These are phyloP conservation scores for Cremastinae sp. DNA, from an alignment of 2,888 invertebrate species.

Conservation along the genomic window DNA sequence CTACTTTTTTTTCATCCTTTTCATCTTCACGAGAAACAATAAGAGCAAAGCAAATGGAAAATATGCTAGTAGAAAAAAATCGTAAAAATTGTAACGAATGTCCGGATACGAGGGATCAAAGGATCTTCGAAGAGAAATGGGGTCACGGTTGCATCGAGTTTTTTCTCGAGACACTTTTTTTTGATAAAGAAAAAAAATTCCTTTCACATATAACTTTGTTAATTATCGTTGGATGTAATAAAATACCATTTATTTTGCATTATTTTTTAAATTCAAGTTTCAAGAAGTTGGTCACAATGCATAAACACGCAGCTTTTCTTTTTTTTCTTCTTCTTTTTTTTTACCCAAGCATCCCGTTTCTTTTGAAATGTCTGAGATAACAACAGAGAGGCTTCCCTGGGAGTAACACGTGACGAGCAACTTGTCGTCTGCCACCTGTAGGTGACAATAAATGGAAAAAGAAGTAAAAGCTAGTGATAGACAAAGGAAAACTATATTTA, in stretches of 20 bases:
- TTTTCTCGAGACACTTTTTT: background rate
- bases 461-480: conserved; percentile 13
- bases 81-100: conserved; percentile 4
- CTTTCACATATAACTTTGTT: too few species aligned
- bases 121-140: background rate
- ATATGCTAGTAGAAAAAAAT: conserved; percentile 24
- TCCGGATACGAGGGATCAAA: conserved; percentile 1
- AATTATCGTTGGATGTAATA: too few species aligned
- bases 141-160: conserved; percentile 1
- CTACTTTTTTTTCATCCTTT: background rate
- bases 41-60: conserved; percentile 9
- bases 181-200: too few species aligned
- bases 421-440: conserved; percentile 32
- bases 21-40: conserved; percentile 8
- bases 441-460: conserved; percentile 31
- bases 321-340: conserved; percentile 30
- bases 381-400: background rate
- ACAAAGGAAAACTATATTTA: conserved; percentile 25
- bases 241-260: too few species aligned
- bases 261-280: too few species aligned
- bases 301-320: too few species aligned
- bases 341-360: conserved; percentile 17
- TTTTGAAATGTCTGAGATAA: too few species aligned
- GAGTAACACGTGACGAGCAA: conserved; percentile 16
- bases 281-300: too few species aligned